Base-by-base conservation (phyloP, 2,113 vertebrate genomes). In the Trinectes maculatus region DNA sequence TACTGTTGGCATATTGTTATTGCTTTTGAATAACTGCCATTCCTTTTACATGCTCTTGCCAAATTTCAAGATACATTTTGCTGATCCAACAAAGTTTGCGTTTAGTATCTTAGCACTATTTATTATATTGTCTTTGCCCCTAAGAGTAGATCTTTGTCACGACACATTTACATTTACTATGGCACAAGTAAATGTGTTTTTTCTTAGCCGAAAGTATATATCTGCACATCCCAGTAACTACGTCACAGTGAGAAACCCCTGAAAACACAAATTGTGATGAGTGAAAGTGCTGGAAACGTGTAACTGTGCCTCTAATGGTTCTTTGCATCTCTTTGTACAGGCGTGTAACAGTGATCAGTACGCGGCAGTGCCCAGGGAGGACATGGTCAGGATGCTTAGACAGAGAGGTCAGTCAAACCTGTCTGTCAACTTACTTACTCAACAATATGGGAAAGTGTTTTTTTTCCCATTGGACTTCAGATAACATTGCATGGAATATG, bases 321-420 rank as follows among this genome's bases (percentile, higher is more conserved):
- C 5, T 59, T 74, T 36, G 42, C 0, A 5, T 81, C 0, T 61
- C 16, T 79, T 64, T 83, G 29, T 78, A 4, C 77, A 95, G 96
- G 93, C 87, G 1, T 95, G 94, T 77, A 95, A 95, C 78, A 89
- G 93, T 12, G 63, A 95, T 73, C 87, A 90, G 73, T 95, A 96
- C 62, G 80, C 94, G 82, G 94, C 91, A 43, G 69, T 96, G 61
- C 69, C 93, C 0, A 89, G 85, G 53, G 87, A 92, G 34, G 77
- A 79, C 72, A 94, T 95, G 93, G 71, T 5, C 39, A 80, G 80
- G 47, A 89, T 96, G 79, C 71, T 94, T 52, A 55, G 77, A 61
- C 58, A 70, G 40, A 85, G 79, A 48, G 77, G 91, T 87, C 24
- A 25, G 88, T 75, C 21, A 26, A 58, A 37, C 10, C n/a, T n/a